Base-by-base conservation (phyloP, 2,888 invertebrate genomes). In the Linnaemya tessellans region DNA sequence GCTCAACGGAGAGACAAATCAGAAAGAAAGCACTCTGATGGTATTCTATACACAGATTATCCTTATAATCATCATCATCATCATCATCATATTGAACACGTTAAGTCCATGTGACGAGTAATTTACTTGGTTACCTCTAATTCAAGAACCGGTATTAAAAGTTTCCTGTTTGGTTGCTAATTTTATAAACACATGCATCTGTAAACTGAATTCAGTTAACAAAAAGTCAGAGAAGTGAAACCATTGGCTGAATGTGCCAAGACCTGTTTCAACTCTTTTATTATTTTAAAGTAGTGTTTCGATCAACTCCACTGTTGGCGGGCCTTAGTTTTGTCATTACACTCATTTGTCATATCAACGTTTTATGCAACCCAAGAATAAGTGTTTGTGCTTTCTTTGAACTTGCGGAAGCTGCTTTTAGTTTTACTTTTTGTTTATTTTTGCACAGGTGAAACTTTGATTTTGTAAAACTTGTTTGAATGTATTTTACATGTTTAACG, bases 1-100 rank as follows among this genome's bases (percentile, higher is more conserved):
- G n/a, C 35, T 7, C 8, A 51, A 51, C 20, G 35, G 15, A 68
- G 35, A 38, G 20, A 51, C 51, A 51, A 20, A 35, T 3, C 13
- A 15, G 18, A 64, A 64, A 13, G 41, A 25, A 62, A 38, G 54
- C 22, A 41, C 25, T 62, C 7, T 25, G 9, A 46, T 35, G 30
- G 11, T 22, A 46, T 65, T 70, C 71, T 46, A 54, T 30, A 38
- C 38, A 3, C 8, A 35, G 60, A 49, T 78, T 46, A 58, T n/a
- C 30, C 20, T 20, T 22, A 25, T 9, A 41, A 49, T 62, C 30
- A 25, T 20, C 41, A 60, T 62, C 30, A 25, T 20, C 41, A 60
- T 62, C 60, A 68, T 60, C 62, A 30, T 54, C 64, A 64, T 56
- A 20, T 30, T 70, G 58, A n/a, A 54, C 74, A 43, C 62, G 15